Evolutionary conservation across 1,140 invertebrate genomes (phyloP).

Genomic region (Triops cancriformis): DNA sequence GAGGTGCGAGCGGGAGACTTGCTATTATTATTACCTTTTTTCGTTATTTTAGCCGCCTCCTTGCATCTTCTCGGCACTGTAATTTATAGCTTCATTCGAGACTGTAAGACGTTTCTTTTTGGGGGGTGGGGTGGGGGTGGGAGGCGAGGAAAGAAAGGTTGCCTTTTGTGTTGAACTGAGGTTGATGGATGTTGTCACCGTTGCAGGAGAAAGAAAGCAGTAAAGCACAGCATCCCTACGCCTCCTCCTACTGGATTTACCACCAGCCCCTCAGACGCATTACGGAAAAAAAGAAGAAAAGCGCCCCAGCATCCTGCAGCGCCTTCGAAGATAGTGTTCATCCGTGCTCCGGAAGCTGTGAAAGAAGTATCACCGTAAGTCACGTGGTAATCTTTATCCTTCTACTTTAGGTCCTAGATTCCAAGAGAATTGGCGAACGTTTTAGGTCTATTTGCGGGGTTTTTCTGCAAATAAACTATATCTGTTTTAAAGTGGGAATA

Average conservation of each 20-base stretch:
- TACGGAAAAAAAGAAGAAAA: background rate
- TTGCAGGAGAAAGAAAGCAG: conserved; percentile 7
- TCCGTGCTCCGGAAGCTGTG: background rate
- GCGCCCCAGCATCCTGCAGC: background rate
- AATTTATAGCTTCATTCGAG: conserved; percentile 11
- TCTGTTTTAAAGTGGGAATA: no score
- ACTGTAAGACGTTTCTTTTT: background rate
- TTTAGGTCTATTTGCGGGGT: no score
- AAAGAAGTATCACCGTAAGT: background rate
- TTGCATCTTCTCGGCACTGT: conserved; percentile 1
- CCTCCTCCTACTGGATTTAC: background rate
- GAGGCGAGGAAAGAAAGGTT: background rate
- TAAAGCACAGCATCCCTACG: conserved; percentile 4
- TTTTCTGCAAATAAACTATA: no score
- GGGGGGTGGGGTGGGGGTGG: no score
- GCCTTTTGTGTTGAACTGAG: conserved; percentile 13
- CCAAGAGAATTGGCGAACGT: no score
- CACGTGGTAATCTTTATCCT: background rate
- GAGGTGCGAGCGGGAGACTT: background rate
- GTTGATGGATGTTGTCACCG: conserved; percentile 12
- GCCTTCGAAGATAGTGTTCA: background rate
- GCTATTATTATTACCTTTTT: conserved; percentile 11
- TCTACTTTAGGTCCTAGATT: background rate
- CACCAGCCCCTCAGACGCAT: background rate
- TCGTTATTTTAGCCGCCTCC: conserved; percentile 12